These are phyloP conservation scores for Phoenicopterus ruber DNA, from an alignment of 2,113 vertebrate species.

Conservation along the genomic window DNA sequence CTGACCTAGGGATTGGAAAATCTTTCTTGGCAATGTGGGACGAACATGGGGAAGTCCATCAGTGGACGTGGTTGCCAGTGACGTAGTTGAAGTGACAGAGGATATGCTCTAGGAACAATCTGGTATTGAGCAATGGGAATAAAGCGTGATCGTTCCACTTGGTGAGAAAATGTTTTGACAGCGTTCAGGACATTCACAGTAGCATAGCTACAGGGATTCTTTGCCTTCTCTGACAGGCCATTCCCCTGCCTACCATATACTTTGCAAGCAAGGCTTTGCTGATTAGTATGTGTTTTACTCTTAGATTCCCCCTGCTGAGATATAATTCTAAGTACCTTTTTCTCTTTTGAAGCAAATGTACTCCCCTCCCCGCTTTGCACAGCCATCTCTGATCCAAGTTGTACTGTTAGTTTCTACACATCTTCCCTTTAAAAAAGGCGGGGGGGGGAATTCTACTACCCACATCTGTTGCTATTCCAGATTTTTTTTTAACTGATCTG, in stretches of 20 bases:
- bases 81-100: not conserved
- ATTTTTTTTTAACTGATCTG: not conserved
- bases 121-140: not conserved
- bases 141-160: not conserved
- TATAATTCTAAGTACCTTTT: not conserved
- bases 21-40: not conserved
- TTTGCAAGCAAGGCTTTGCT: not conserved
- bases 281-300: not conserved
- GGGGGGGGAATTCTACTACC: not conserved
- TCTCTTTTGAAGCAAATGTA: not conserved
- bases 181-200: not conserved
- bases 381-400: not conserved
- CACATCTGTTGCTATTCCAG: not conserved
- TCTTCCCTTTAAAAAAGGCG: not conserved
- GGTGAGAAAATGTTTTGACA: not conserved
- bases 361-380: not conserved
- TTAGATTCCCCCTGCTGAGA: not conserved
- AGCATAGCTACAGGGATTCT: not conserved
- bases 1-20: not conserved
- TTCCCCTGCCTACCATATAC: not conserved
- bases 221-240: not conserved
- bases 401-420: not conserved
- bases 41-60: not conserved
- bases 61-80: not conserved
- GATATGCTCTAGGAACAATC: not conserved